These are phyloP conservation scores for Pedicia rivosa DNA, from an alignment of 2,888 invertebrate species.

Conservation along the genomic window DNA sequence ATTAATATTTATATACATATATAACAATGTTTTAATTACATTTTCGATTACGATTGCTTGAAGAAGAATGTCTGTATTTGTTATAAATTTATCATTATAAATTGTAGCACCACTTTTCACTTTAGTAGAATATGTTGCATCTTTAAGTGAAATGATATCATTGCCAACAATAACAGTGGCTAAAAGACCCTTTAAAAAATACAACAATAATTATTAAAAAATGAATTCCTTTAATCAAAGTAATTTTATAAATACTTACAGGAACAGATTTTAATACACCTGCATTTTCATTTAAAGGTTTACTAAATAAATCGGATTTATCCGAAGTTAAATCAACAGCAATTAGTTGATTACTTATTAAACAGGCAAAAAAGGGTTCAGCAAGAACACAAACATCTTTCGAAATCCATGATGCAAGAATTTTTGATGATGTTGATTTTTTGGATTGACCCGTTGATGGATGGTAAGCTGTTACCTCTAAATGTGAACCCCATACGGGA, in stretches of 20 bases:
- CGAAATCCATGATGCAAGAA: conserved; percentile 46
- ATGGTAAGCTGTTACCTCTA: conserved; percentile 48
- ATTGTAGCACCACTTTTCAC: background rate
- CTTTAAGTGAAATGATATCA: conserved; percentile 23
- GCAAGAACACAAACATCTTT: conserved; percentile 44
- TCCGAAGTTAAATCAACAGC: conserved; percentile 43
- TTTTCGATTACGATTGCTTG: conserved; percentile 4
- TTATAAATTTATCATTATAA: conserved; percentile 3
- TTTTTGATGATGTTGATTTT: conserved; percentile 36
- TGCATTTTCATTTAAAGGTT: conserved; percentile 22
- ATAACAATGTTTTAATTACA: conserved; percentile 1
- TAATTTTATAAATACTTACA: too few relatives aligned
- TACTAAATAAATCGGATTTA: conserved; percentile 33
- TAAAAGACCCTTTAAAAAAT: conserved; percentile 20
- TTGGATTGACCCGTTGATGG: conserved; percentile 39
- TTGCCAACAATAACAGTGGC: conserved; percentile 28
- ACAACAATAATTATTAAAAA: too few relatives aligned
- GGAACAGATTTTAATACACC: too few relatives aligned
- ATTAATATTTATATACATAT: background rate
- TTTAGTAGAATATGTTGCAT: conserved; percentile 10
- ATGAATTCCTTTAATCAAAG: too few relatives aligned
- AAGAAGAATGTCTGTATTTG: conserved; percentile 5
- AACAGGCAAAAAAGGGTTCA: conserved; percentile 46
- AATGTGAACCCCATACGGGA: conserved; percentile 41
- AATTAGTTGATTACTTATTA: conserved; percentile 40